Conservation (phyloP, 2,797 vertebrate genomes). For the Petrocephalus sullivani region DNA sequence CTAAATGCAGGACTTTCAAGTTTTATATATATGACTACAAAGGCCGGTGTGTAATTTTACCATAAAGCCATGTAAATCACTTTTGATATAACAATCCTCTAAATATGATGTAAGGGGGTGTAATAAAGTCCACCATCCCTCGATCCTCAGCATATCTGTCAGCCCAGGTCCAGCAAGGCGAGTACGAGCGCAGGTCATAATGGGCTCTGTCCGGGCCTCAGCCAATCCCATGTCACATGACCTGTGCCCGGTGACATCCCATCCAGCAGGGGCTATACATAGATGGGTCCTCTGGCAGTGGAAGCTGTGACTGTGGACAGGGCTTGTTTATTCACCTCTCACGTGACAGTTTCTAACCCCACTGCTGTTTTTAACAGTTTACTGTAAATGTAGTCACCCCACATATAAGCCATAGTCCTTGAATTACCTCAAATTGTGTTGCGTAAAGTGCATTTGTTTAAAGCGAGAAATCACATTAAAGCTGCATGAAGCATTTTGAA, state of each 20-base stretch:
- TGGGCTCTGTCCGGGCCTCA: neutral
- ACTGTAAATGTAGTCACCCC: neutral
- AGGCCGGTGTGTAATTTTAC: neutral
- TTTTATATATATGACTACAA: neutral
- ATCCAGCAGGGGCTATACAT: neutral
- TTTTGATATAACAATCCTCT: neutral
- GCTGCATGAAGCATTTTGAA: neutral
- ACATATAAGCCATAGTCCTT: neutral
- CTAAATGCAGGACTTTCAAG: neutral
- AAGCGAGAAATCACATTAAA: neutral
- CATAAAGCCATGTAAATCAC: neutral
- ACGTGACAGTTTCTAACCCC: neutral
- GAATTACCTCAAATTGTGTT: neutral
- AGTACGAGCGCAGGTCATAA: neutral
- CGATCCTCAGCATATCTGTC: neutral
- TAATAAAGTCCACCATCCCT: neutral
- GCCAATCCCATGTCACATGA: neutral
- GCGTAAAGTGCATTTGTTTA: neutral
- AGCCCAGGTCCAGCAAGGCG: neutral
- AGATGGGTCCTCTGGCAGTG: neutral
- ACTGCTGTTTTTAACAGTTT: neutral
- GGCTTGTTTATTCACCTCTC: neutral
- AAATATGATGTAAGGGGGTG: constrained; percentile 11
- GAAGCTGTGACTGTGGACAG: neutral
- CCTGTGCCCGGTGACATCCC: neutral